Evolutionary conservation across 2,797 vertebrate genomes (phyloP).

Genomic region (Propithecus perrieri): DNA sequence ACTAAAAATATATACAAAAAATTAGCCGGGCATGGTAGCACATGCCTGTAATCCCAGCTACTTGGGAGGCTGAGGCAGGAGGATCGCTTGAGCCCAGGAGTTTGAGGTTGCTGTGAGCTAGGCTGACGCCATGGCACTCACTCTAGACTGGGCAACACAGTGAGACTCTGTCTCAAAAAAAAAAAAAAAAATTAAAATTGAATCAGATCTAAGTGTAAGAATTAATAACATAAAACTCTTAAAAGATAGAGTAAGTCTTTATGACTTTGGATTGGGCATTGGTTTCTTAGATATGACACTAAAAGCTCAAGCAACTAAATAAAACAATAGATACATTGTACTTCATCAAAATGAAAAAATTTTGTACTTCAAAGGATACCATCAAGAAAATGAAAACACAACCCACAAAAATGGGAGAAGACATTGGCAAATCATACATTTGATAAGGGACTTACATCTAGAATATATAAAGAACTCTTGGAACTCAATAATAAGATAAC

Average conservation of each 20-base stretch:
- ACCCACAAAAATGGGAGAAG: background rate
- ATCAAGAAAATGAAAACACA: background rate
- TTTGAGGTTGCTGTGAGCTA: too few species aligned
- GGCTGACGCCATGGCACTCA: too few species aligned
- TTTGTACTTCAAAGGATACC: background rate
- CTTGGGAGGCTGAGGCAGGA: too few species aligned
- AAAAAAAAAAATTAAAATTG: too few species aligned
- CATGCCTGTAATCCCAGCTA: too few species aligned
- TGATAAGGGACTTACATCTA: background rate
- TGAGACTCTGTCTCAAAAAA: too few species aligned
- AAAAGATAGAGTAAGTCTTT: background rate
- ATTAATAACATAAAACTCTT: background rate
- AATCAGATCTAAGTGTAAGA: background rate
- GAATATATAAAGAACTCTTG: background rate
- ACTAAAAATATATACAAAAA: too few species aligned
- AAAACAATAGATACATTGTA: background rate
- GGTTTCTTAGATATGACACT: background rate
- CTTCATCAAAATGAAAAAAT: background rate
- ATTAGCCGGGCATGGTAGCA: too few species aligned
- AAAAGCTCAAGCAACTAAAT: background rate
- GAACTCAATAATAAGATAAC: background rate
- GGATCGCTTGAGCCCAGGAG: too few species aligned
- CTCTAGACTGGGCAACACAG: too few species aligned
- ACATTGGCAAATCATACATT: background rate
- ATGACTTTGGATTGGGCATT: background rate